Conservation (phyloP, 2,888 invertebrate species). For the Cosmorhoe ocellata region DNA sequence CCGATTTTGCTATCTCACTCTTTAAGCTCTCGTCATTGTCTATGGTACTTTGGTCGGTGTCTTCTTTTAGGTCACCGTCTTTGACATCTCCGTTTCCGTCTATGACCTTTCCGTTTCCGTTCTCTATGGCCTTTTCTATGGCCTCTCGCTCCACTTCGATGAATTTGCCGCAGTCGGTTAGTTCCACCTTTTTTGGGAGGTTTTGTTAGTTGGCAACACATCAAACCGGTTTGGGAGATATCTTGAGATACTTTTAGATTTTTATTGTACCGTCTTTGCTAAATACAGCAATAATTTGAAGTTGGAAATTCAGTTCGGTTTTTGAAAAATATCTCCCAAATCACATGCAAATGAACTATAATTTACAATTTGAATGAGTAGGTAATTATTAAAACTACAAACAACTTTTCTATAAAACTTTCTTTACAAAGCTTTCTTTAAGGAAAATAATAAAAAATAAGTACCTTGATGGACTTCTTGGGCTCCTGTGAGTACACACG, state of each 20-base stretch:
- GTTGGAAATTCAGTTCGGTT: no score
- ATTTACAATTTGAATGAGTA: constrained; percentile 22
- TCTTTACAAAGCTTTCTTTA: neutral
- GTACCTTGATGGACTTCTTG: constrained; percentile 75
- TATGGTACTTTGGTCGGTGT: constrained; percentile 36
- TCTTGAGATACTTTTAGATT: constrained; percentile 10
- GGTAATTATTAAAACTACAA: neutral
- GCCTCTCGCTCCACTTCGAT: constrained; percentile 73
- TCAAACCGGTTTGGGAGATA: constrained; percentile 44
- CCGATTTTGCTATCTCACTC: constrained; percentile 41
- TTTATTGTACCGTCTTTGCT: no score
- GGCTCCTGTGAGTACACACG: constrained; percentile 65
- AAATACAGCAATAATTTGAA: no score
- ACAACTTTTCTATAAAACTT: constrained; percentile 6
- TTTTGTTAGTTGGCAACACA: constrained; percentile 70
- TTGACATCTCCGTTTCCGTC: constrained; percentile 31
- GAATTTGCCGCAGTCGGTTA: constrained; percentile 78
- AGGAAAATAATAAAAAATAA: neutral
- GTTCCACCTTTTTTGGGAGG: constrained; percentile 73
- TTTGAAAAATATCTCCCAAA: constrained; percentile 39
- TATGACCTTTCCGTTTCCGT: constrained; percentile 35
- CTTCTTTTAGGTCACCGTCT: constrained; percentile 35
- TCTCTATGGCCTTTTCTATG: constrained; percentile 35
- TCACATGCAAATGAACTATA: constrained; percentile 31
- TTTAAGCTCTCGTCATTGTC: constrained; percentile 35